These are phyloP conservation scores for Venusia cambrica DNA, from an alignment of 2,888 invertebrate genomes.

Conservation along the genomic window DNA sequence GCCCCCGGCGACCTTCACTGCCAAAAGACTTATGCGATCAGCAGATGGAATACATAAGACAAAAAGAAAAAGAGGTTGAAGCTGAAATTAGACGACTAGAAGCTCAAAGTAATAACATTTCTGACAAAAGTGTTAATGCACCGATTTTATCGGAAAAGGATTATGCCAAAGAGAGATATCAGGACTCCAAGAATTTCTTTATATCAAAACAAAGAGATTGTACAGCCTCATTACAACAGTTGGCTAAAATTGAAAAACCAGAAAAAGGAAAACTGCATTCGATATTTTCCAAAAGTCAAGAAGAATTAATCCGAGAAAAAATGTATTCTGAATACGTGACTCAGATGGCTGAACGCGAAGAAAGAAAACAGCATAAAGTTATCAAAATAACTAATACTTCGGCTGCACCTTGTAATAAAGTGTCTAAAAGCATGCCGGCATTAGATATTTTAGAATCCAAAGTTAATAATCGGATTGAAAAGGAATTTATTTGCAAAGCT, in stretches of 20 bases:
- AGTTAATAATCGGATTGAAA: conserved; percentile 82
- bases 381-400: conserved; percentile 87
- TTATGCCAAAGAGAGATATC: conserved; percentile 36
- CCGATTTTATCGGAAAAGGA: conserved; percentile 65
- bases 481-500: conserved; percentile 89
- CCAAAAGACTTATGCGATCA: conserved; percentile 84
- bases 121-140: conserved; percentile 56
- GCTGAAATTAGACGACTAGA: conserved; percentile 84
- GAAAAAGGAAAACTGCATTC: conserved; percentile 52
- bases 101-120: conserved; percentile 63
- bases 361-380: conserved; percentile 89
- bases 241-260: conserved; percentile 35
- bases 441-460: conserved; percentile 59
- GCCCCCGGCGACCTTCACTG: conserved; percentile 78
- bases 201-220: conserved; percentile 72
- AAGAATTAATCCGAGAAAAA: conserved; percentile 87
- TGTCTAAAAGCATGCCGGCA: conserved; percentile 63
- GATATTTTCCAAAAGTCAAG: conserved; percentile 83
- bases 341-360: conserved; percentile 89
- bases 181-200: conserved; percentile 55
- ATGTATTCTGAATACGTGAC: conserved; percentile 93
- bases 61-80: conserved; percentile 85
- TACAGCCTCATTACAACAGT: conserved; percentile 40
- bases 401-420: conserved; percentile 37
- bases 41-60: conserved; percentile 84